Conservation (phyloP, 2,888 invertebrate species). For the Pandemis cinnamomeana region DNA sequence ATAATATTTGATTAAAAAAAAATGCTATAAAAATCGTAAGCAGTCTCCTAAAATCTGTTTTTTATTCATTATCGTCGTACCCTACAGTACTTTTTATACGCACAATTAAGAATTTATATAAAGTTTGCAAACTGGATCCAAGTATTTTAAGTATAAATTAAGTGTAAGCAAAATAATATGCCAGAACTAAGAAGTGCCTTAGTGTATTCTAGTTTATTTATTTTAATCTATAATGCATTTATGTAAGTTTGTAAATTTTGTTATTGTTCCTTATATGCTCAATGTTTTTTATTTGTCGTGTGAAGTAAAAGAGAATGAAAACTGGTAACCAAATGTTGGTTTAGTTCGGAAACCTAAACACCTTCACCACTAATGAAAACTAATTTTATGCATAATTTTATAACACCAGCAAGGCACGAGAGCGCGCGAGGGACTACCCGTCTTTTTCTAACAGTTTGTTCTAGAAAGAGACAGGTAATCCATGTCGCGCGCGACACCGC, state of each 20-base stretch:
- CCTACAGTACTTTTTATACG: too few species aligned
- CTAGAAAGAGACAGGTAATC: too few species aligned
- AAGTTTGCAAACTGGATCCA: not conserved
- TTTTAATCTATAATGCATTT: slow-evolving; percentile 33
- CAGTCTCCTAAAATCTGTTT: too few species aligned
- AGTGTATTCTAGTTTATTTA: slow-evolving; percentile 21
- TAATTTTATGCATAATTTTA: too few species aligned
- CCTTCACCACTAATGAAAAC: not conserved
- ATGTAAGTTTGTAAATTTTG: slow-evolving; percentile 35
- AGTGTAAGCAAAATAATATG: slow-evolving; percentile 14
- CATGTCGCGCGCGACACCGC: too few species aligned
- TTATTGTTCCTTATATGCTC: slow-evolving; percentile 41
- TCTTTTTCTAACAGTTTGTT: too few species aligned
- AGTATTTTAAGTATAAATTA: slow-evolving; percentile 6
- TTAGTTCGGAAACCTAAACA: slow-evolving; percentile 1
- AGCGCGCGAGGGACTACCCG: too few species aligned
- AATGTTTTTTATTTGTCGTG: slow-evolving; percentile 19
- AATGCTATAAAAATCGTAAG: too few species aligned
- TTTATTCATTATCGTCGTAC: too few species aligned
- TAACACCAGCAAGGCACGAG: too few species aligned
- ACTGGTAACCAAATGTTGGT: not conserved
- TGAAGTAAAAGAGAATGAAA: not conserved
- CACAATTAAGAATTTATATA: not conserved
- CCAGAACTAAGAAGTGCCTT: slow-evolving; percentile 22
- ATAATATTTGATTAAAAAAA: too few species aligned